phyloP scores from a whole-genome alignment of 2,113 vertebrate species.

The Ardeotis arabs region DNA sequence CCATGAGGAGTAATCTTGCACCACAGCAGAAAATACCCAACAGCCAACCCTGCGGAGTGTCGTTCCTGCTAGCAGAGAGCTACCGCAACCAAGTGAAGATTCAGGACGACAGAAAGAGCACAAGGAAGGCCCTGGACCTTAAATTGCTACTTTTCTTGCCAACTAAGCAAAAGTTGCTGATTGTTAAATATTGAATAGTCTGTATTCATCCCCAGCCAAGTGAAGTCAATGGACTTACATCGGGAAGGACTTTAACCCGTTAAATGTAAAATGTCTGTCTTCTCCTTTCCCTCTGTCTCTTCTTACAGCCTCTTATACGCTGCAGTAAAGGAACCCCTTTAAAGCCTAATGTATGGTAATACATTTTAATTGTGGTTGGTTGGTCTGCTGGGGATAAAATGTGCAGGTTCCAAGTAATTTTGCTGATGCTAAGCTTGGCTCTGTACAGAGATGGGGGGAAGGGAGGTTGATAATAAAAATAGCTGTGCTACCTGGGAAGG shows the following conservation, averaged over 20 bases:
- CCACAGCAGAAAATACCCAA: conserved; percentile 58
- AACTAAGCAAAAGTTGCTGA: conserved; percentile 47
- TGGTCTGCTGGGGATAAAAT: conserved; percentile 12
- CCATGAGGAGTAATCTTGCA: conserved; percentile 34
- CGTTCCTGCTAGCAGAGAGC: conserved; percentile 12
- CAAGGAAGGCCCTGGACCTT: conserved; percentile 10
- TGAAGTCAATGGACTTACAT: not conserved
- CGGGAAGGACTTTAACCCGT: not conserved
- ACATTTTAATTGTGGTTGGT: conserved; percentile 21
- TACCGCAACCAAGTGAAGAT: not conserved
- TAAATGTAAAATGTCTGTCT: not conserved
- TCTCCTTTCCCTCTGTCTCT: not conserved
- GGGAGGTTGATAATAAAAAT: conserved; percentile 9
- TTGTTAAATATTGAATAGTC: conserved; percentile 43
- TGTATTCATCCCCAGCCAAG: not conserved
- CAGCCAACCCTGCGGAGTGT: conserved; percentile 8
- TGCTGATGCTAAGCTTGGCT: conserved; percentile 50
- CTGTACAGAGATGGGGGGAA: not conserved
- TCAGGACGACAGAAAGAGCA: conserved; percentile 8
- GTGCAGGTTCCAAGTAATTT: conserved; percentile 7
- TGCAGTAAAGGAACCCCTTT: conserved; percentile 19
- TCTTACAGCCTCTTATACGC: not conserved
- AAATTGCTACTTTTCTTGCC: conserved; percentile 21
- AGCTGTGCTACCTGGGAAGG: not conserved
- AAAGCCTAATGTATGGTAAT: conserved; percentile 24